Conservation (phyloP, 2,888 invertebrate species). For the Coleophora deauratella region DNA sequence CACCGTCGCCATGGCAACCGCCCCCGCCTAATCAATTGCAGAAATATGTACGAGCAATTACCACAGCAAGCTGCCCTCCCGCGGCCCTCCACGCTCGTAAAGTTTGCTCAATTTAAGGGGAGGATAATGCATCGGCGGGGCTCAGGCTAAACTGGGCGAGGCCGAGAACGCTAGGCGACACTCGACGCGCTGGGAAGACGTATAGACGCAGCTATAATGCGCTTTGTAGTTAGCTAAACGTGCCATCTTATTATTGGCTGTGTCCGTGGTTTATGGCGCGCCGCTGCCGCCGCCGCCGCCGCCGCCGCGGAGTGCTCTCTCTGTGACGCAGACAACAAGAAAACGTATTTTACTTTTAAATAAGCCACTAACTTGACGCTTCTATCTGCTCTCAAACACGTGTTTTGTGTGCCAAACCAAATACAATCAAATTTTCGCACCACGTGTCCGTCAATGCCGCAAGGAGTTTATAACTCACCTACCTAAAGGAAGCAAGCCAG, state of each 20-base stretch:
- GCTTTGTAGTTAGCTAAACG: constrained; percentile 14
- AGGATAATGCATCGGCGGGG: constrained; percentile 23
- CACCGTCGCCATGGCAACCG: constrained; percentile 62
- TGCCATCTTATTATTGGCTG: neutral
- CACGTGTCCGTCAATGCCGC: too few relatives aligned
- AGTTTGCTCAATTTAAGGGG: constrained; percentile 18
- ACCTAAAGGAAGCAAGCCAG: too few relatives aligned
- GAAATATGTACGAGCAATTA: constrained; percentile 69
- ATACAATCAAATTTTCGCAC: too few relatives aligned
- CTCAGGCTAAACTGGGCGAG: constrained; percentile 30
- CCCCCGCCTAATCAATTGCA: constrained; percentile 75
- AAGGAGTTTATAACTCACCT: too few relatives aligned
- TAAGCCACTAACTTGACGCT: too few relatives aligned
- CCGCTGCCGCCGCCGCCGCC: too few relatives aligned
- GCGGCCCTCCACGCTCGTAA: constrained; percentile 19
- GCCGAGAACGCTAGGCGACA: constrained; percentile 42
- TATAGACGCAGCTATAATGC: constrained; percentile 30
- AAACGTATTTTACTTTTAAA: too few relatives aligned
- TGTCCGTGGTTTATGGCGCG: neutral
- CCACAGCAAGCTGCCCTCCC: constrained; percentile 29
- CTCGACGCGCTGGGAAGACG: constrained; percentile 55
- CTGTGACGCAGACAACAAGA: too few relatives aligned
- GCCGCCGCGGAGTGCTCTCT: too few relatives aligned
- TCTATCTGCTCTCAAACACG: too few relatives aligned
- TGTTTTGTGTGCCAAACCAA: too few relatives aligned